phyloP scores from a whole-genome alignment of 1,140 invertebrate genomes.

The Octopus sinensis region DNA sequence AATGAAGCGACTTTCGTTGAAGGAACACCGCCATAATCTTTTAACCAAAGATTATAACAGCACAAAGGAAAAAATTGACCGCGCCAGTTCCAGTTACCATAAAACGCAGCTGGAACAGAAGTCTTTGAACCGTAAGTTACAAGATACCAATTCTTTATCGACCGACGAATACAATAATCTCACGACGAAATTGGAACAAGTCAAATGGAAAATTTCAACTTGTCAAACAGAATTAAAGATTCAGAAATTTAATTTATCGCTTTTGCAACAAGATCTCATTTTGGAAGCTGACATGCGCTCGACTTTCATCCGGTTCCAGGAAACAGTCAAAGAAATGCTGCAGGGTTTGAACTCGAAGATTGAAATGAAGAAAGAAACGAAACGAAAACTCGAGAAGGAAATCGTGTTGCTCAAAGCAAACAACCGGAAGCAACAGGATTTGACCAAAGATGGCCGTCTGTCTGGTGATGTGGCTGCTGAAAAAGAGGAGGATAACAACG shows the following conservation, averaged over 20 bases:
- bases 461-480: no score
- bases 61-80: not conserved
- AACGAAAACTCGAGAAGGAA: not conserved
- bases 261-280: not conserved
- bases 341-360: not conserved
- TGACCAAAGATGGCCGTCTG: no score
- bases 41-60: not conserved
- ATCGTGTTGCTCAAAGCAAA: not conserved
- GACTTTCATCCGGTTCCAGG: not conserved
- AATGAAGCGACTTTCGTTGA: not conserved
- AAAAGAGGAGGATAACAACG: no score
- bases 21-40: not conserved
- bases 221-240: not conserved
- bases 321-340: not conserved
- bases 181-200: not conserved
- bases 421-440: not conserved
- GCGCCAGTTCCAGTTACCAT: not conserved
- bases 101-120: not conserved
- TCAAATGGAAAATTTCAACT: not conserved
- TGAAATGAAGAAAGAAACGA: not conserved
- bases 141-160: not conserved
- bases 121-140: not conserved
- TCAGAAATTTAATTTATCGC: not conserved
- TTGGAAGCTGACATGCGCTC: not conserved
- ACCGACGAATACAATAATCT: not conserved